Evolutionary conservation across 2,113 vertebrate species (phyloP).

Genomic region (Anhinga anhinga): DNA sequence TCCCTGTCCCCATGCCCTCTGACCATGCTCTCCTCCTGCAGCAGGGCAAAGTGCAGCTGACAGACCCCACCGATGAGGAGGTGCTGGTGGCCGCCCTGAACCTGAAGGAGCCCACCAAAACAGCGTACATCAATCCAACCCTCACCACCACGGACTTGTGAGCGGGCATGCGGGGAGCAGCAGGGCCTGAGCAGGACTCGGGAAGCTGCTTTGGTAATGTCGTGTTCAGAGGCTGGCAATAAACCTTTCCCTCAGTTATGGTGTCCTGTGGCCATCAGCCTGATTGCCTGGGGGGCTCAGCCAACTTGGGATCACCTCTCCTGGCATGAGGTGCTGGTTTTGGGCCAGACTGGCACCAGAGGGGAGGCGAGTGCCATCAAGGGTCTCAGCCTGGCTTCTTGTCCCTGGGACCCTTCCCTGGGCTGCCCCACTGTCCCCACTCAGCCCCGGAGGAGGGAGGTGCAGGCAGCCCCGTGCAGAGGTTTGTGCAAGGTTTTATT

Average conservation of each 20-base stretch:
- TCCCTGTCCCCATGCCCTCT: background rate
- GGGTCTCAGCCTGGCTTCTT: background rate
- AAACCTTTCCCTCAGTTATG: background rate
- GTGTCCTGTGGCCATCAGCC: background rate
- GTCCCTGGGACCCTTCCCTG: background rate
- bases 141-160: conserved; percentile 85
- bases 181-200: background rate
- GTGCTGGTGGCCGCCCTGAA: conserved; percentile 74
- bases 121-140: conserved; percentile 58
- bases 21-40: background rate
- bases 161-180: background rate
- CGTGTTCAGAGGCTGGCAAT: background rate
- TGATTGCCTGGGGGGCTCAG: background rate
- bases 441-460: background rate
- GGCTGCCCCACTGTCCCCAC: background rate
- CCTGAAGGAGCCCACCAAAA: background rate
- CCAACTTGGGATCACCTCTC: background rate
- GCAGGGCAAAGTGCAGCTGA: background rate
- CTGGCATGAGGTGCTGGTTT: background rate
- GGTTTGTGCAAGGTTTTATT: conserved; percentile 69
- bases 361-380: background rate
- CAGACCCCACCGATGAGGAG: background rate
- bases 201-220: background rate
- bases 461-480: background rate
- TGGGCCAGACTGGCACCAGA: background rate